Percentiles rank a stretch among this genome's conserved stretches.
Conservation (phyloP, 2,888 invertebrate genomes). For the Gari tellinella region DNA sequence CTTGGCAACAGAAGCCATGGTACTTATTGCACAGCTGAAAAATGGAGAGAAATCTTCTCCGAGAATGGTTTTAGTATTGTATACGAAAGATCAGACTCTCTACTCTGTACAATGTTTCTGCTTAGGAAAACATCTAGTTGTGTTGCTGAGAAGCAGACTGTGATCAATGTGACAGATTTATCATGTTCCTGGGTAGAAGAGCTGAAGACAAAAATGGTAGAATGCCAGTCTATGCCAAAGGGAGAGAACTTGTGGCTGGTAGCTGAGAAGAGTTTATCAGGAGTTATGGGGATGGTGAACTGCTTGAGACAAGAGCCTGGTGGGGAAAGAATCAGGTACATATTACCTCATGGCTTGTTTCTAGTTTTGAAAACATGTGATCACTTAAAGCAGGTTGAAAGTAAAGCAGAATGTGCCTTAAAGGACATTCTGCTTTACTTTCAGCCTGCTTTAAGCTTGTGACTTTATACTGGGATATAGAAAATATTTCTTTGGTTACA, state of each 20-base stretch:
- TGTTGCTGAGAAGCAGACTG: slow-evolving; percentile 28
- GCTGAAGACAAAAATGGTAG: slow-evolving; percentile 90
- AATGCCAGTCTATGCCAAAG: slow-evolving; percentile 86
- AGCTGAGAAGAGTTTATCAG: slow-evolving; percentile 89
- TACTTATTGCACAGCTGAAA: slow-evolving; percentile 67
- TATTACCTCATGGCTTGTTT: too few relatives aligned
- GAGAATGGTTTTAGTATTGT: slow-evolving; percentile 86
- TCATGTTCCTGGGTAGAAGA: slow-evolving; percentile 90
- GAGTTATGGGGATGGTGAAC: slow-evolving; percentile 94
- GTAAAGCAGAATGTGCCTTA: too few relatives aligned
- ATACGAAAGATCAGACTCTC: slow-evolving; percentile 88
- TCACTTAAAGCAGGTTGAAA: too few relatives aligned
- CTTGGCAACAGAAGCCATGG: slow-evolving; percentile 51
- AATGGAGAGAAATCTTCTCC: slow-evolving; percentile 71
- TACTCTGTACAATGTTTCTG: slow-evolving; percentile 86
- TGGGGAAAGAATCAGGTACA: slow-evolving; percentile 90
- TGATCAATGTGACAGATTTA: slow-evolving; percentile 66
- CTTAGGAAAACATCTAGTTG: slow-evolving; percentile 85
- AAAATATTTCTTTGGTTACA: too few relatives aligned
- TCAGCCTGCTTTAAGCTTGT: too few relatives aligned
- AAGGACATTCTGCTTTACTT: too few relatives aligned
- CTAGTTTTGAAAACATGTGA: too few relatives aligned
- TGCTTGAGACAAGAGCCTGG: slow-evolving; percentile 96
- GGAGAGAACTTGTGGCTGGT: slow-evolving; percentile 87
- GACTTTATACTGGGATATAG: too few relatives aligned